These are phyloP conservation scores for Anguilla megastoma DNA, from an alignment of 2,797 vertebrate species.

Conservation along the genomic window DNA sequence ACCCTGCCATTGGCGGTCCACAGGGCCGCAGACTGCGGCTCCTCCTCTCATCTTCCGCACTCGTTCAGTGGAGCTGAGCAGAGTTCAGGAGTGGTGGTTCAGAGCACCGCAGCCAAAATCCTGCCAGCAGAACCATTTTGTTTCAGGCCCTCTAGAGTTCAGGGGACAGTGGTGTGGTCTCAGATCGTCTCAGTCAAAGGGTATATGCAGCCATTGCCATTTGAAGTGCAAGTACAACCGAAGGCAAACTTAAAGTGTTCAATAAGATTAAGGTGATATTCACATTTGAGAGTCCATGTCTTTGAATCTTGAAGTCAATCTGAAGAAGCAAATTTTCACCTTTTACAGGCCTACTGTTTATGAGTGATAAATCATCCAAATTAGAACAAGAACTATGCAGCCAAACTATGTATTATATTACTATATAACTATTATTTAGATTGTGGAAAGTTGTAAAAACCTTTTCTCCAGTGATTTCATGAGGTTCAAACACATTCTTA, in stretches of 20 bases:
- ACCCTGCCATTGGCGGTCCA: not conserved
- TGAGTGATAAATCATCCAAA: not conserved
- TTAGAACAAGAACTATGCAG: not conserved
- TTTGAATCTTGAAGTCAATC: not conserved
- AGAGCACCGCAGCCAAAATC: not conserved
- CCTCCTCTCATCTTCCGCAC: not conserved
- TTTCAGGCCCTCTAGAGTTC: not conserved
- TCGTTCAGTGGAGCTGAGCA: not conserved
- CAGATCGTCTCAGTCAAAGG: not conserved
- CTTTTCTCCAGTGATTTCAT: not conserved
- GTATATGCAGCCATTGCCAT: not conserved
- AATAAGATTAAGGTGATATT: not conserved
- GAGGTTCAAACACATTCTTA: too few relatives aligned
- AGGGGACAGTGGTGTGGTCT: not conserved
- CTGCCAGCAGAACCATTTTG: constrained; percentile 12
- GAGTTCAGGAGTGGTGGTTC: not conserved
- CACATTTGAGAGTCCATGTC: not conserved
- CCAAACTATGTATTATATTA: not conserved
- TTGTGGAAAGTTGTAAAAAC: not conserved
- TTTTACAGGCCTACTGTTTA: not conserved
- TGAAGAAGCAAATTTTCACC: not conserved
- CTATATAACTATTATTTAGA: not conserved
- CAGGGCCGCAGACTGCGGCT: not conserved
- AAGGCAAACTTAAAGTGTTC: not conserved
- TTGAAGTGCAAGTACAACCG: too few relatives aligned